Conservation (phyloP, 1,140 invertebrate species). For the Epicauta chinensis region DNA sequence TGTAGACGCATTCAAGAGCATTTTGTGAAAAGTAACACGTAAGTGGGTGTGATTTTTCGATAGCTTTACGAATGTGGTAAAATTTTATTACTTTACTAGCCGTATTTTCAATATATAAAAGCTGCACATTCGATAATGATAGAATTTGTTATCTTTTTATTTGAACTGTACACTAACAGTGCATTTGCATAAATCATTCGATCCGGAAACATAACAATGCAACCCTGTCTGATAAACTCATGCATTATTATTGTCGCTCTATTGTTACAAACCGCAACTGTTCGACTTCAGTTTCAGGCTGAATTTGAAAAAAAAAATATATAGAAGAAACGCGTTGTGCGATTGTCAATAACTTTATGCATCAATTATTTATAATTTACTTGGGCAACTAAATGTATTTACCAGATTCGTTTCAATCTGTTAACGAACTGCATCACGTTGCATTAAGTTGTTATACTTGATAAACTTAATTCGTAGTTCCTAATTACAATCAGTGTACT, state of each 20-base stretch:
- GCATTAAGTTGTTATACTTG: slow-evolving; percentile 15
- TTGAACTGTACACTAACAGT: background rate
- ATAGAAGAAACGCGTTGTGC: too few species aligned
- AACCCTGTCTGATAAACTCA: slow-evolving; percentile 8
- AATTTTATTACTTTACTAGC: too few species aligned
- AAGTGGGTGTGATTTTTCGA: too few species aligned
- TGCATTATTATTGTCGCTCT: slow-evolving; percentile 9
- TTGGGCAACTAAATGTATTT: slow-evolving; percentile 11
- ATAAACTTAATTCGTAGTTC: slow-evolving; percentile 11
- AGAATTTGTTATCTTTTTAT: too few species aligned
- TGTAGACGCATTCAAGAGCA: too few species aligned
- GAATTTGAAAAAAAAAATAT: too few species aligned
- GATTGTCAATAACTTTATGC: slow-evolving; percentile 2
- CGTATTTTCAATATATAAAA: too few species aligned
- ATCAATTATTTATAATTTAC: slow-evolving; percentile 11
- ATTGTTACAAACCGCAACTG: background rate
- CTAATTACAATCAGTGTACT: slow-evolving; percentile 10
- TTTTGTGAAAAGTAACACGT: too few species aligned
- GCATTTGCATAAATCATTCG: slow-evolving; percentile 4
- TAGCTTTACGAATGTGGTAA: too few species aligned
- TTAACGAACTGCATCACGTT: slow-evolving; percentile 13
- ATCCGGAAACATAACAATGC: slow-evolving; percentile 14
- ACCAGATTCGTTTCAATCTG: slow-evolving; percentile 15
- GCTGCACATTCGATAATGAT: too few species aligned
- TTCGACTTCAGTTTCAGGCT: too few species aligned